Evolutionary conservation across 2,797 vertebrate genomes (phyloP), one percentile per base, ranked within the genome.

Genomic region (Dendrocincla fuliginosa): DNA sequence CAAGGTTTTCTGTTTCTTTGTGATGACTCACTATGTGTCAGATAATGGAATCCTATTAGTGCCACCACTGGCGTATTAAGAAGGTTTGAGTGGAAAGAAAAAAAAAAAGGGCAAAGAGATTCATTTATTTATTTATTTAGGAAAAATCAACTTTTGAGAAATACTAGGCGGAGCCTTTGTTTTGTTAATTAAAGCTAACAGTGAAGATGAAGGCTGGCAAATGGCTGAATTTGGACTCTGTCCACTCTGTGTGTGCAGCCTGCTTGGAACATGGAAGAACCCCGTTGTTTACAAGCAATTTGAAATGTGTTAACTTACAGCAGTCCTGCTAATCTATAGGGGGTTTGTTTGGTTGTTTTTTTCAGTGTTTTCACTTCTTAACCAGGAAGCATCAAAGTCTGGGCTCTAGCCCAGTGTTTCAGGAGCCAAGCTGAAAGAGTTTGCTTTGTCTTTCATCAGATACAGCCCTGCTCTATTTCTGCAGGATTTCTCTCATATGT

Each of bases 31-130:
- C 63, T 47, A 2, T 56, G 63, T 93, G 87, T 86, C 91, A 92
- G 90, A 84, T 92, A 87, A 86, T 67, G 67, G 89, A 88, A 78
- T 95, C 78, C 67, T 92, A 85, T 85, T 92, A 96, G 83, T 84
- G 77, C 80, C 67, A 79, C 63, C 70, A 79, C 52, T 39, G 35
- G 69, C 79, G 30, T 63, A 88, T 90, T 90, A 96, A 76, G 64
- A 67, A 75, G n/a, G 37, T 81, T 85, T 85, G 76, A 87, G 27
- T 53, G 15, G 22, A 73, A 25, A 71, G 57, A 37, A 19, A 42
- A 60, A 60, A 44, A 61, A 33, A 77, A 53, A 92, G 75, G 47
- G 64, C 67, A 84, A 88, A 93, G 39, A 55, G 6, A 13, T 20
- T 55, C 14, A 39, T 39, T 39, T 39, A 30, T 68, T 55, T 37